Percentiles rank a stretch among this genome's conserved stretches.
Evolutionary conservation across 2,797 vertebrate genomes (phyloP).

Genomic region (Nothura maculosa): DNA sequence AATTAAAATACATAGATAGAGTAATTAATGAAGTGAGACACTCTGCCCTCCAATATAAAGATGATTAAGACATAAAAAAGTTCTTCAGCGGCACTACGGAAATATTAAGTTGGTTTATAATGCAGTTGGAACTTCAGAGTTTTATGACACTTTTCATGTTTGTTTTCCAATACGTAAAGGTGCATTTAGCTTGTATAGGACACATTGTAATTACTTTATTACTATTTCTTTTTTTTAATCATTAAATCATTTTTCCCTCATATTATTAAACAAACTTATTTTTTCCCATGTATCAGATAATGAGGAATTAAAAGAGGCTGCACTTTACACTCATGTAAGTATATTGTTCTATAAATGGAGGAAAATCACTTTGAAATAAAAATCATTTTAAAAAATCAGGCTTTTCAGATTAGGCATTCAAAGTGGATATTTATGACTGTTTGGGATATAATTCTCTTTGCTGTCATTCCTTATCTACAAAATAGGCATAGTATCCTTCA

Average conservation of each 20-base stretch:
- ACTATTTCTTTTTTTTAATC: neutral
- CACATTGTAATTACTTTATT: neutral
- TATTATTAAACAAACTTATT: neutral
- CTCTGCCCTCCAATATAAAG: neutral
- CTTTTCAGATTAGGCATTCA: neutral
- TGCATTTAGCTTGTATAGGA: neutral
- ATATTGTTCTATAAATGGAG: neutral
- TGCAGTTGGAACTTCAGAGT: neutral
- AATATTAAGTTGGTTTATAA: neutral
- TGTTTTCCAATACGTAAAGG: neutral
- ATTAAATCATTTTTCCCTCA: neutral
- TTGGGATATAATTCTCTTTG: neutral
- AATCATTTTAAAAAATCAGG: neutral
- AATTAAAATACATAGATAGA: neutral
- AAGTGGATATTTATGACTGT: neutral
- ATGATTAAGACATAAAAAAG: neutral
- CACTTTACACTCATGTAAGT: neutral
- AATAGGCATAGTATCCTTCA: neutral
- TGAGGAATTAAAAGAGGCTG: neutral
- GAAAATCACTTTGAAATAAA: neutral
- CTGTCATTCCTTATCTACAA: neutral
- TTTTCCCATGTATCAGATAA: neutral
- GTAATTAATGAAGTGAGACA: neutral
- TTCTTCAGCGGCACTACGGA: neutral
- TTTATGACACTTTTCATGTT: neutral